Percentiles rank a stretch among this genome's conserved stretches.
These are phyloP conservation scores for Trematocara marginatum DNA, from an alignment of 2,113 vertebrate genomes.

Conservation along the genomic window DNA sequence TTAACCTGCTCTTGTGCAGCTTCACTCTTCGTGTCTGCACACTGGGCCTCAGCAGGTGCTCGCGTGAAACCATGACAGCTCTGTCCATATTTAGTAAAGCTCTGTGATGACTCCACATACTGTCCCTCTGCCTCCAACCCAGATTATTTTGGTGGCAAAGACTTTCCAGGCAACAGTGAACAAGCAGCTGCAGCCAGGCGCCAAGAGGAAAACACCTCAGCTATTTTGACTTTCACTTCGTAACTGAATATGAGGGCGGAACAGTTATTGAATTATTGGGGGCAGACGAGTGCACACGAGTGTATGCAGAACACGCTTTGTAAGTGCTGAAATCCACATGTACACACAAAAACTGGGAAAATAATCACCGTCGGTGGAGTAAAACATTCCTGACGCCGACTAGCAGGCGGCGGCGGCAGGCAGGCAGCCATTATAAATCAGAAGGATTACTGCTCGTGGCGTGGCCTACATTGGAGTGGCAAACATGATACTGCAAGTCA, in stretches of 20 bases:
- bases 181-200: slow-evolving; percentile 67
- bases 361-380: not conserved
- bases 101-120: slow-evolving; percentile 13
- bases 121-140: slow-evolving; percentile 13
- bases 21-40: accelerated
- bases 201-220: slow-evolving; percentile 31
- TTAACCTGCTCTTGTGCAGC: not conserved
- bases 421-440: not conserved
- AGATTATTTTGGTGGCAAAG: slow-evolving; percentile 65
- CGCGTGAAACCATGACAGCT: not conserved
- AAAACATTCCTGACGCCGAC: slow-evolving; percentile 20
- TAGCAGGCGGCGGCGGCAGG: not conserved
- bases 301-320: not conserved
- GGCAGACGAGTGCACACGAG: not conserved
- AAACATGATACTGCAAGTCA: slow-evolving; percentile 54
- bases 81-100: slow-evolving; percentile 66
- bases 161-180: slow-evolving; percentile 37
- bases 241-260: slow-evolving; percentile 57
- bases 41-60: slow-evolving; percentile 3
- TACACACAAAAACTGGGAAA: not conserved
- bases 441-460: slow-evolving; percentile 15
- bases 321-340: not conserved
- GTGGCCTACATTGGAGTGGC: slow-evolving; percentile 8
- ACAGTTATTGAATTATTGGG: not conserved
- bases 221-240: slow-evolving; percentile 70